Evolutionary conservation across 2,113 vertebrate genomes (phyloP), one percentile per base, ranked within the genome.

Genomic region (Petaurus breviceps): DNA sequence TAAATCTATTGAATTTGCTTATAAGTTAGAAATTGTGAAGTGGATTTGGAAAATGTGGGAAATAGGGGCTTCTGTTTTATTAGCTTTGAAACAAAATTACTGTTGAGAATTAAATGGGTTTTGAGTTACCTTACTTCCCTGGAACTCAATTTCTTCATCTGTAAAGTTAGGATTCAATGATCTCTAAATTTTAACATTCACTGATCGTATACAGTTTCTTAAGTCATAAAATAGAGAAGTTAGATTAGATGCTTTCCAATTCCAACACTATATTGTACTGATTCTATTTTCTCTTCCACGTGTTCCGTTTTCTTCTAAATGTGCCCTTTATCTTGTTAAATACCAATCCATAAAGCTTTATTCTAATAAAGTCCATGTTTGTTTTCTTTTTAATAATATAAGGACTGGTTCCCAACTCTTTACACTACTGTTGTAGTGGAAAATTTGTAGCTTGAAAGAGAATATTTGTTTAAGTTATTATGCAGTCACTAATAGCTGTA

Each of bases 1-100:
- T 84, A 77, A 50, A 57, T 2, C 95, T 50, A 93, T 24, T 25
- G 89, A 93, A 57, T 50, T 46, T 94, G 51, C 93, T n/a, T 37
- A 61, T 51, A 92, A 25, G 5, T 89, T 61, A 46, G 92, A 94
- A 92, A 52, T 46, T 90, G 49, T 94, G 22, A 84, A 31, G 47
- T 49, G 28, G 47, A 50, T 90, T 90, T 50, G 26, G 46, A 84
- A 43, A 84, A 84, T 43, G 19, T 84, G 68, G 22, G 22, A 92
- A 90, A 92, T 92, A 55, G 51, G 93, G 90, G 28, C 52, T 57
- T 94, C 57, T 89, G 26, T 61, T 93, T 77, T 25, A 92, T 94
- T 92, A 52, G 43, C 77, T 52, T 5, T 9, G 90, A 16, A 52
- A 51, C 31, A 84, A 12, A 46, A 51, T 12, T 51, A 26, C 0